Percentiles rank a stretch among this genome's conserved stretches.
Conservation (phyloP, 2,888 invertebrate genomes). For the Melanotus villosus region DNA sequence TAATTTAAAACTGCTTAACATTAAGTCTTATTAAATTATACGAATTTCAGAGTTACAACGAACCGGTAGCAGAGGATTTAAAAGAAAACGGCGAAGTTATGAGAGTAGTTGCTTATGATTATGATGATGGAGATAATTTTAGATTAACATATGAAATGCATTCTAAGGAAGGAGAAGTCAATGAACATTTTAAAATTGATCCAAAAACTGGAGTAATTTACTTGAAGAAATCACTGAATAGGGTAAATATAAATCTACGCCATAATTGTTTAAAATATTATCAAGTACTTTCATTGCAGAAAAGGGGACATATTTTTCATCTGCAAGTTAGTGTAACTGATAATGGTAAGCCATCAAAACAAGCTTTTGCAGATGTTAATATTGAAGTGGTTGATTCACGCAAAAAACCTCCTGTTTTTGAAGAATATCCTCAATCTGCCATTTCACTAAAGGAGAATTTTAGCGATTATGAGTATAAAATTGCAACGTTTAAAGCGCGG, state of each 20-base stretch:
- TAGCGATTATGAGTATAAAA: constrained; percentile 78
- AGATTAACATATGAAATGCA: constrained; percentile 81
- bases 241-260: too few species aligned
- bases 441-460: constrained; percentile 82
- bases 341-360: constrained; percentile 77
- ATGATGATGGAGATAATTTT: constrained; percentile 93
- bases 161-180: constrained; percentile 67
- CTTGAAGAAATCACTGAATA: constrained; percentile 54
- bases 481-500: constrained; percentile 80
- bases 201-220: constrained; percentile 85
- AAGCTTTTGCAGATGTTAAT: constrained; percentile 82
- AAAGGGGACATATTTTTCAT: constrained; percentile 75
- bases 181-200: constrained; percentile 84
- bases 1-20: not conserved
- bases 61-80: constrained; percentile 88
- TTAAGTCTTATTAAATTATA: constrained; percentile 51
- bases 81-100: constrained; percentile 82
- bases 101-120: constrained; percentile 93
- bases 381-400: constrained; percentile 91
- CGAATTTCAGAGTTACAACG: constrained; percentile 74
- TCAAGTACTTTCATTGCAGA: constrained; percentile 68
- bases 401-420: constrained; percentile 86
- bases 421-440: constrained; percentile 73
- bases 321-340: constrained; percentile 85
- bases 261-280: too few species aligned